Evolutionary conservation across 2,113 vertebrate genomes (phyloP), one percentile per base, ranked within the genome.

Genomic region (Rhea pennata): DNA sequence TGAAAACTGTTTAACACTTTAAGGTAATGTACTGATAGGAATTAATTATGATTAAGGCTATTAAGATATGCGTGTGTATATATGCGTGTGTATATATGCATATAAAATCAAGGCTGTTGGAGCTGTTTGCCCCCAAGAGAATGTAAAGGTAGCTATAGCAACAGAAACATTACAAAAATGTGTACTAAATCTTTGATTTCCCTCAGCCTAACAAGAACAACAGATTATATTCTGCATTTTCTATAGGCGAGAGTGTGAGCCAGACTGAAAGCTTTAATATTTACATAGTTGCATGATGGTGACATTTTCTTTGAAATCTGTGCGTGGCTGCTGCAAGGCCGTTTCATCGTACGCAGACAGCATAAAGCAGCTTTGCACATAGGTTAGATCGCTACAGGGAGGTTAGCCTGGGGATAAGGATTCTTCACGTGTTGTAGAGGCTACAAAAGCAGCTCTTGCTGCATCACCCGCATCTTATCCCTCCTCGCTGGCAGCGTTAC

Each of bases 101-200:
- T 54, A 39, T 8, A 66, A 5, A 12, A 74, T 58, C 42, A 80
- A 75, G 56, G 64, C 56, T 87, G 40, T 36, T 69, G 6, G 46
- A 44, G 58, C 42, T 95, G 67, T 71, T 87, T 95, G 91, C 84
- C 73, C 24, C 33, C 82, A 95, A 65, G 8, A 73, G 87, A 93
- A 95, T 10, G 50, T 93, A 92, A 82, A 96, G 36, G 80, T 95
- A 97, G 82, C 92, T 92, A 97, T 20, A 96, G 93, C 83, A 97
- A 97, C 84, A 81, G 54, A 53, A 87, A 92, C 74, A 71, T 74
- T 54, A 95, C 26, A 59, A 94, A 95, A 78, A 90, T 61, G 87
- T 46, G 50, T 81, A 96, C 48, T 78, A 86, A 95, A 44, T 74
- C 69, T 97, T 94, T 95, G 64, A 91, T 88, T 95, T 51, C 19